phyloP scores from a whole-genome alignment of 1,140 invertebrate species.

The Diorhabda elongata region DNA sequence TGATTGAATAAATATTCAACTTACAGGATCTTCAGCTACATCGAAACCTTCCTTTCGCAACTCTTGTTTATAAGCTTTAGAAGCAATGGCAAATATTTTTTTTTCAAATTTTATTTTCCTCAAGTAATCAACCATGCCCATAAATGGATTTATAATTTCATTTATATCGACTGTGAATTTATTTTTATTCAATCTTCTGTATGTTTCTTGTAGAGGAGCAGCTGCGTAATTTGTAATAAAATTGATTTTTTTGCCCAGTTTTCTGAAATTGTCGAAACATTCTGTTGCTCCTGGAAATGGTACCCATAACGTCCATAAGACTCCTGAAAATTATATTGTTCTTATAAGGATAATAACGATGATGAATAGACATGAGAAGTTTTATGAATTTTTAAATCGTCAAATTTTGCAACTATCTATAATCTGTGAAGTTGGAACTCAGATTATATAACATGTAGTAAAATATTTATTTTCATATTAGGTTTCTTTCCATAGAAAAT shows the following conservation, averaged over 20 bases:
- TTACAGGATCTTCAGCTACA: not conserved
- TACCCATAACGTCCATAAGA: slow-evolving; percentile 26
- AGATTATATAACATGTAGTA: too few species aligned
- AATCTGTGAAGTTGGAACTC: too few species aligned
- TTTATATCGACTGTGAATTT: slow-evolving; percentile 22
- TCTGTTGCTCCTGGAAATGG: slow-evolving; percentile 33
- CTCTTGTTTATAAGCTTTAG: slow-evolving; percentile 25
- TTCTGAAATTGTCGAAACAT: slow-evolving; percentile 30
- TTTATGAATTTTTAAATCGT: too few species aligned
- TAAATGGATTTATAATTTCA: slow-evolving; percentile 29
- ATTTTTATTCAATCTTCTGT: slow-evolving; percentile 25
- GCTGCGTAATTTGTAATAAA: slow-evolving; percentile 41
- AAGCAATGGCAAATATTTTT: slow-evolving; percentile 33
- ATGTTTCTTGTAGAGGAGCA: slow-evolving; percentile 19
- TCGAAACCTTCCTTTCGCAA: slow-evolving; percentile 31
- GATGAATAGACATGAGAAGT: too few species aligned
- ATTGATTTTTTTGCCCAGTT: slow-evolving; percentile 36
- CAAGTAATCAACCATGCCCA: slow-evolving; percentile 31
- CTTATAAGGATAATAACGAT: too few species aligned
- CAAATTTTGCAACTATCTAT: too few species aligned
- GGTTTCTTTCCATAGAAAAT: too few species aligned
- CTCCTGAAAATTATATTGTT: slow-evolving; percentile 22
- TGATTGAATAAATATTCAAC: not conserved
- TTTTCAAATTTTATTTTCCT: slow-evolving; percentile 37
- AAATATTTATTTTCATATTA: too few species aligned